These are phyloP conservation scores for Nephotettix cincticeps DNA, from an alignment of 1,140 invertebrate species.

Conservation along the genomic window DNA sequence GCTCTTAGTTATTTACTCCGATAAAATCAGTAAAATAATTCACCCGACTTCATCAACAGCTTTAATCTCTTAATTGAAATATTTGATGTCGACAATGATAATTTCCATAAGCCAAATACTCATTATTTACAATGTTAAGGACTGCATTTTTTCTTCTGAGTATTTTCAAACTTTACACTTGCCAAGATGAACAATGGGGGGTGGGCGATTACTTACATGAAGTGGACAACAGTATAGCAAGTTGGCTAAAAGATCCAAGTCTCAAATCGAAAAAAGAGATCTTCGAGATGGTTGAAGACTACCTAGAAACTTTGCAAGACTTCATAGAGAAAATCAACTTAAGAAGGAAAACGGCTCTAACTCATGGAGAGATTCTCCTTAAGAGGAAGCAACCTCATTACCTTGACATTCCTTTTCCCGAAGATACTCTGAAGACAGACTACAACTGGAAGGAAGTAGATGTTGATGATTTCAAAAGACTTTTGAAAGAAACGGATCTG, in stretches of 20 bases:
- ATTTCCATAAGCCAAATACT: background rate
- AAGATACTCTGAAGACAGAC: background rate
- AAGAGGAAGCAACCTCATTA: background rate
- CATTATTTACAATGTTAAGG: background rate
- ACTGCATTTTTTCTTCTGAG: background rate
- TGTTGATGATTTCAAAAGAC: background rate
- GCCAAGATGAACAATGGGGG: background rate
- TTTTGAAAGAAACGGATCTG: background rate
- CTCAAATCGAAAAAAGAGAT: background rate
- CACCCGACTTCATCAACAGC: too few species aligned
- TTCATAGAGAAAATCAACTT: conserved; percentile 1
- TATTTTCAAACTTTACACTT: background rate
- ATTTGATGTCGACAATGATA: too few species aligned
- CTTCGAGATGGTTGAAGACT: background rate
- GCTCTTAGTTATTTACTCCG: too few species aligned
- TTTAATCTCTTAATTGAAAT: too few species aligned
- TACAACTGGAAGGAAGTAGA: background rate
- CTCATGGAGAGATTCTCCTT: background rate
- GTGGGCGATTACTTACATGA: background rate
- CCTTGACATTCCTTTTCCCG: background rate
- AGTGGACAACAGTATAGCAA: background rate
- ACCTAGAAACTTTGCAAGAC: background rate
- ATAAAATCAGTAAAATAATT: too few species aligned
- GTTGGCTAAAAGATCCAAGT: background rate
- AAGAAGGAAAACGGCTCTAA: background rate